A percentile compares a stretch with the other conserved stretches of the same genome.
Conservation (phyloP, 2,797 vertebrate genomes). For the Cephalopachus bancanus region DNA sequence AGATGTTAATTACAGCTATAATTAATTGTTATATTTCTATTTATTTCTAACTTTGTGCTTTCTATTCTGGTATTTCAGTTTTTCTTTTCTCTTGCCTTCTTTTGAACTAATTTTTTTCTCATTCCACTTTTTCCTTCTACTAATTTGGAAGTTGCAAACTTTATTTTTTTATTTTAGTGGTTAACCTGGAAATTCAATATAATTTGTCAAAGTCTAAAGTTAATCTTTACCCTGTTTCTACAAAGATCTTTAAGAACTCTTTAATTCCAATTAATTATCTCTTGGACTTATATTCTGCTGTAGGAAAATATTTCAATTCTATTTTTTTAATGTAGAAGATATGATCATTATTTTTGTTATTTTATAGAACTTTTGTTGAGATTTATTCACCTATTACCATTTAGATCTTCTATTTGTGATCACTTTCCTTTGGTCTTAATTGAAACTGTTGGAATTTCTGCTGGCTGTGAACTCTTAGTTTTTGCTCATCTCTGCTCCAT, state of each 20-base stretch:
- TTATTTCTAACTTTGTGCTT: conserved; percentile 45
- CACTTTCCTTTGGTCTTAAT: background rate
- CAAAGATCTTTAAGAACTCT: conserved; percentile 30
- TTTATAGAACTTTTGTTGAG: background rate
- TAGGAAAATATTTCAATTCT: conserved; percentile 51
- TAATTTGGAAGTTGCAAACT: conserved; percentile 37
- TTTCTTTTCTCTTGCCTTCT: conserved; percentile 39
- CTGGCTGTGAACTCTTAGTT: background rate
- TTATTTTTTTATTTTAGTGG: conserved; percentile 43
- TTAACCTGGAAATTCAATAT: conserved; percentile 33
- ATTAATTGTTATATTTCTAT: background rate
- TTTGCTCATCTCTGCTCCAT: background rate
- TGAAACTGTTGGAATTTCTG: background rate
- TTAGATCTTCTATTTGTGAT: background rate
- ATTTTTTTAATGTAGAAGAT: background rate
- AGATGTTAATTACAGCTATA: background rate
- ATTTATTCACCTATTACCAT: background rate
- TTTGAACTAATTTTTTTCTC: conserved; percentile 18
- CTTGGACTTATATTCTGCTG: background rate
- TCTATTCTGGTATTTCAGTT: conserved; percentile 41
- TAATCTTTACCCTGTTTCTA: background rate
- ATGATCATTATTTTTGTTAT: background rate
- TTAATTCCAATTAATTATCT: conserved; percentile 10
- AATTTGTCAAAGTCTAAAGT: conserved; percentile 29
- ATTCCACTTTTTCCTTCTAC: background rate